Conservation (phyloP, 1,140 invertebrate species). For the Dendrolimus punctatus region DNA sequence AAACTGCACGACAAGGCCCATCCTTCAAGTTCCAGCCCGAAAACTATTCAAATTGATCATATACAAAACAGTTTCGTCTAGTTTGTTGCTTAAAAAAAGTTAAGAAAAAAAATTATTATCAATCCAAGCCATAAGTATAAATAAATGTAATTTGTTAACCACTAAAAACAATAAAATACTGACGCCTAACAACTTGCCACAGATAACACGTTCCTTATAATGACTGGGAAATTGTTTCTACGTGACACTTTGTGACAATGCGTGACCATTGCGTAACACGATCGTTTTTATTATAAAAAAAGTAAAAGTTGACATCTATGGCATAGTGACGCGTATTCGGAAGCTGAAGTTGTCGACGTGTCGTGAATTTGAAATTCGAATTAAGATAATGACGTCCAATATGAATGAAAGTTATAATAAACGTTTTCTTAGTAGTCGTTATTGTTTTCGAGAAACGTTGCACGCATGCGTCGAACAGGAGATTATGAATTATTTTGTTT, state of each 20-base stretch:
- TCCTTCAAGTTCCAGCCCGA: too few relatives aligned
- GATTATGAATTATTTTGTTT: too few relatives aligned
- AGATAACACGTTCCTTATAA: conserved; percentile 54
- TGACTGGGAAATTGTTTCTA: conserved; percentile 52
- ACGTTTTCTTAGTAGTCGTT: conserved; percentile 16
- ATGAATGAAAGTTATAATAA: conserved; percentile 11
- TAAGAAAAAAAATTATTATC: too few relatives aligned
- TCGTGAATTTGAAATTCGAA: conserved; percentile 28
- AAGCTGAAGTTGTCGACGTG: conserved; percentile 29
- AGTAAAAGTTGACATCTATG: conserved; percentile 47
- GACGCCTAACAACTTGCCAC: conserved; percentile 40
- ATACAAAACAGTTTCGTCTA: too few relatives aligned
- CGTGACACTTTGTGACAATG: conserved; percentile 35
- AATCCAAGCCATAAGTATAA: too few relatives aligned
- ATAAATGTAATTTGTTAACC: conserved; percentile 4
- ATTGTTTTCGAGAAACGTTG: conserved; percentile 10
- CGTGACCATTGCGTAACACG: too few relatives aligned
- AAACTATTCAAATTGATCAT: too few relatives aligned
- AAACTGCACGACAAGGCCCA: too few relatives aligned
- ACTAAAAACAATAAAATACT: conserved; percentile 38
- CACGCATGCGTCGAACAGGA: too few relatives aligned
- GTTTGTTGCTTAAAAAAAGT: too few relatives aligned
- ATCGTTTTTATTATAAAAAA: conserved; percentile 29
- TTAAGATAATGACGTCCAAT: conserved; percentile 1
- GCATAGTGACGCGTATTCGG: conserved; percentile 41